Percentiles rank a stretch among this genome's conserved stretches.
Evolutionary conservation across 2,888 invertebrate genomes (phyloP).

Genomic region (Argyresthia albistria): DNA sequence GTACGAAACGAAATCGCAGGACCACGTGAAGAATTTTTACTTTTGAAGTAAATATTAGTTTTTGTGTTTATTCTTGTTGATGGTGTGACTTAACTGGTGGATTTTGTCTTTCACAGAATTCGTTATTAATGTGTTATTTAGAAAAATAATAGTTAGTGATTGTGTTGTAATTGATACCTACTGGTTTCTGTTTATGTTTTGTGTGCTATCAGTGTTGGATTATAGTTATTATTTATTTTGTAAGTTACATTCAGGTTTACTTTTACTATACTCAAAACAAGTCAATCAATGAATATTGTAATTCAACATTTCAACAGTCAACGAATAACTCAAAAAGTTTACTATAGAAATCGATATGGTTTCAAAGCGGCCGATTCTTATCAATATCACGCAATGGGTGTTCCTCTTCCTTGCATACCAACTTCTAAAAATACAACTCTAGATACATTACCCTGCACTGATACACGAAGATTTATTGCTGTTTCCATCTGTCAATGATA

Average conservation of each 20-base stretch:
- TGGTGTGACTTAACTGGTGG: no score
- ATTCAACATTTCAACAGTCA: neutral
- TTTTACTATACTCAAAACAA: neutral
- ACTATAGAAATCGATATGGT: neutral
- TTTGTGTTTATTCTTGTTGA: no score
- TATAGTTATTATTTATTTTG: neutral
- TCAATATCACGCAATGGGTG: constrained; percentile 13
- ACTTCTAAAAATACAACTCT: constrained; percentile 9
- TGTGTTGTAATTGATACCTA: no score
- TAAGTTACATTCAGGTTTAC: no score
- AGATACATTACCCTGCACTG: constrained; percentile 18
- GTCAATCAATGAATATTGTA: neutral
- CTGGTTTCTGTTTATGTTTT: neutral
- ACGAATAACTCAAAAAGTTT: neutral
- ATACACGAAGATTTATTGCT: constrained; percentile 46
- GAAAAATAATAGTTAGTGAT: no score
- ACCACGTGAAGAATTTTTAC: neutral
- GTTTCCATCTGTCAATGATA: constrained; percentile 32
- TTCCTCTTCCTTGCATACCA: constrained; percentile 9
- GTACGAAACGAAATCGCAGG: no score
- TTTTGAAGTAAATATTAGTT: neutral
- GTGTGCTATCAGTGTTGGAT: neutral
- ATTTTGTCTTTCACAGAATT: neutral
- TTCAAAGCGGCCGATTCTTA: neutral
- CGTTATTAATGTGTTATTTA: neutral